A percentile compares a stretch with the other conserved stretches of the same genome.
These are phyloP conservation scores for Poeciliopsis turrubarensis DNA, from an alignment of 2,113 vertebrate species.

Conservation along the genomic window DNA sequence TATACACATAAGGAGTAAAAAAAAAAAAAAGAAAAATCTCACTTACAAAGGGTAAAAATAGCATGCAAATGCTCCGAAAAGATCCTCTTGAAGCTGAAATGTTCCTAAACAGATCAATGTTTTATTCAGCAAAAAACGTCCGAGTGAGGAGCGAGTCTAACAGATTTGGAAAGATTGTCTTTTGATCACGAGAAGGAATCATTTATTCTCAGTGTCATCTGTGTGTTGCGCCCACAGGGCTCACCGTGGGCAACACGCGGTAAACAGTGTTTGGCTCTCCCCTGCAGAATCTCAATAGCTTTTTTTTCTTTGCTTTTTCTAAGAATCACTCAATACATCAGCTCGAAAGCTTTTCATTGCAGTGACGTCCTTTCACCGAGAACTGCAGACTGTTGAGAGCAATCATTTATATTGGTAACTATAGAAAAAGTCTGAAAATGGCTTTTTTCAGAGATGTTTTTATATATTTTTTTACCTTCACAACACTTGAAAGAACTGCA, in stretches of 20 bases:
- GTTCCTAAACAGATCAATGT: background rate
- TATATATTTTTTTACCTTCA: background rate
- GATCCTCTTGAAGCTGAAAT: background rate
- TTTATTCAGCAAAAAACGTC: slow-evolving; percentile 15
- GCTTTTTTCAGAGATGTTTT: background rate
- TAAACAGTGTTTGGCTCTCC: slow-evolving; percentile 41
- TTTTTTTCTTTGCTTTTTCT: slow-evolving; percentile 35
- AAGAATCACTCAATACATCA: slow-evolving; percentile 35
- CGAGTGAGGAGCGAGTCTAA: slow-evolving; percentile 8
- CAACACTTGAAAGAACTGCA: background rate
- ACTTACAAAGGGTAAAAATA: slow-evolving; percentile 11
- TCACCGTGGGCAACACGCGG: slow-evolving; percentile 37
- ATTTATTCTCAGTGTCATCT: slow-evolving; percentile 34
- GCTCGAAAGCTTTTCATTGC: slow-evolving; percentile 18
- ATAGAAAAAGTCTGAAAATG: background rate
- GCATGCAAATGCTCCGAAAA: background rate
- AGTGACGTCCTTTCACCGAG: slow-evolving; percentile 8
- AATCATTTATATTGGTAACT: slow-evolving; percentile 4
- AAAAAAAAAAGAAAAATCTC: background rate
- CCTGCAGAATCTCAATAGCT: slow-evolving; percentile 54
- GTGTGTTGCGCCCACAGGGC: slow-evolving; percentile 40
- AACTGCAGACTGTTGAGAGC: background rate
- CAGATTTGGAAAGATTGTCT: slow-evolving; percentile 27
- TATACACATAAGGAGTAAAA: background rate
- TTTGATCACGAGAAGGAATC: slow-evolving; percentile 33